A percentile compares a stretch with the other conserved stretches of the same genome.
These are phyloP conservation scores for Latrodectus hesperus DNA, from an alignment of 2,888 invertebrate genomes.

Conservation along the genomic window DNA sequence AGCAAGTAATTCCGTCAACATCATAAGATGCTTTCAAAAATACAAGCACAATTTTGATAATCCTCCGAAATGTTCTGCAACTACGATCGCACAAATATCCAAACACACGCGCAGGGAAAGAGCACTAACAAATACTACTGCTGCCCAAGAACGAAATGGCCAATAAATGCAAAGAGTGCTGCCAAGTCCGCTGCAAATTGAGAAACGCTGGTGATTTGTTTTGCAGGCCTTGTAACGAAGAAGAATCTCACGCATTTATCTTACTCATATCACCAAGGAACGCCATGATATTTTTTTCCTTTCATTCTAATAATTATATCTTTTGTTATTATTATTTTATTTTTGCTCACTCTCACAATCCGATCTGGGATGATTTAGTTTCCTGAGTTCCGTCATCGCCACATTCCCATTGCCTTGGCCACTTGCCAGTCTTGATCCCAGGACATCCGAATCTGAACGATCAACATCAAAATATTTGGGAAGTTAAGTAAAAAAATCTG, in stretches of 20 bases:
- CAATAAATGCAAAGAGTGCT: not conserved
- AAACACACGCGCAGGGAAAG: not conserved
- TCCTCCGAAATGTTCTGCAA: too few species aligned
- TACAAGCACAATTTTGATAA: too few species aligned
- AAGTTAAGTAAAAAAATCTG: too few species aligned
- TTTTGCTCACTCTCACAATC: constrained; percentile 9
- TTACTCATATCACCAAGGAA: constrained; percentile 19
- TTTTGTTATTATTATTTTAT: constrained; percentile 9
- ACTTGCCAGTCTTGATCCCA: constrained; percentile 12
- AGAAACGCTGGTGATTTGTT: constrained; percentile 52
- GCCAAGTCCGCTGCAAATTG: constrained; percentile 25
- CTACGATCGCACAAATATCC: not conserved
- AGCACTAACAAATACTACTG: not conserved
- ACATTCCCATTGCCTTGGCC: constrained; percentile 19
- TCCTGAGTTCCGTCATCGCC: constrained; percentile 40
- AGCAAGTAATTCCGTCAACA: constrained; percentile 48
- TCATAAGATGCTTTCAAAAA: constrained; percentile 17
- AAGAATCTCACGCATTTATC: constrained; percentile 34
- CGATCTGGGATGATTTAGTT: constrained; percentile 57
- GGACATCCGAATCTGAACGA: too few species aligned
- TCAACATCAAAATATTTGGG: too few species aligned
- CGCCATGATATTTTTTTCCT: constrained; percentile 1
- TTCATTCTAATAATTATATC: constrained; percentile 10
- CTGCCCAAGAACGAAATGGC: not conserved
- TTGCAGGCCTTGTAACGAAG: constrained; percentile 32